Base-by-base conservation (phyloP, 2,113 vertebrate species). In the Glaucidium brasilianum region DNA sequence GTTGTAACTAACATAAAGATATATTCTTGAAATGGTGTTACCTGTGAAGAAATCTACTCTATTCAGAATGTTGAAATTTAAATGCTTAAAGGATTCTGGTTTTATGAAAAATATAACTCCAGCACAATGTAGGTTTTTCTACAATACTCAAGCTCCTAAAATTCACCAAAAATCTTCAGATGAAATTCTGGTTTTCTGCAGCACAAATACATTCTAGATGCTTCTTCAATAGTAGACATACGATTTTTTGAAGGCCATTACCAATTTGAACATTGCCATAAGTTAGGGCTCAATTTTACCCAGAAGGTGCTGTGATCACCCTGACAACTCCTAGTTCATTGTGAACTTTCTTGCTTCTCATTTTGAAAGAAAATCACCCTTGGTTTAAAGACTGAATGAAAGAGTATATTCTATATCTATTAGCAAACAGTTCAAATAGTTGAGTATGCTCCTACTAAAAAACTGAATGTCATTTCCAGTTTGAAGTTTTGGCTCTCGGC, bases 401-500 rank as follows among this genome's bases (percentile, higher is more conserved):
- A 15, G 20, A 3, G 1, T 35, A 29, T 10, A n/a, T 83, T 34
- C 63, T 63, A 9, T 30, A 29, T 25, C 29, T 59, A 39, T 74
- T 37, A 76, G 62, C 50, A 92, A 85, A 92, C 32, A 64, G 74
- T 79, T 79, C 66, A 92, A 76, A 85, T 66, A 19, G 43, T 62
- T 85, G 87, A 72, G 17, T 68, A 56, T n/a, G 30, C 7, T 90
- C 25, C 58, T 66, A 49, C 41, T 92, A 49, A 93, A 88, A 92
- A 52, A 62, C 47, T 81, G 25, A 56, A 85, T 91, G 86, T 96
- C 18, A 60, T 96, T 95, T 81, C 26, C 41, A 95, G 43, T 59
- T 85, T 77, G 82, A 88, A 86, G 76, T 34, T 88, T 91, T 97
- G 85, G 68, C 85, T 88, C 5, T 87, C 39, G 77, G 86, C 86